Base-by-base conservation (phyloP, 2,797 vertebrate genomes). In the Microchirus variegatus region DNA sequence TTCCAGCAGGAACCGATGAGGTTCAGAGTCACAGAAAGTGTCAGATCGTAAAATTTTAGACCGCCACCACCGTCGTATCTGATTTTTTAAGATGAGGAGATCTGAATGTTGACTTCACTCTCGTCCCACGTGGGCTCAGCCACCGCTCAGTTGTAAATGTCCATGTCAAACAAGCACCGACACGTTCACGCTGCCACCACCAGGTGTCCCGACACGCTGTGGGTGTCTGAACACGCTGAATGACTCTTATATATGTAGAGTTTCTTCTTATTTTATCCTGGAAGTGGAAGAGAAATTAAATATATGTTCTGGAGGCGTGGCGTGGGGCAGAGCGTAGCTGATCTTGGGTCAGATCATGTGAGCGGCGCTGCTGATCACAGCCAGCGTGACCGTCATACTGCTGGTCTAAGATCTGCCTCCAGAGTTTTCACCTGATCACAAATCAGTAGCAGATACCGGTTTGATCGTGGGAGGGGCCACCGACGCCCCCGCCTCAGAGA, bases 331-430 rank as follows among this genome's bases (percentile, higher is more conserved):
- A 40, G 36, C 13, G 9, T 9, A 16, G 43, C 43, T 44, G 49
- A 53, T 67, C 73, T 55, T 62, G 59, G 67, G 49, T 63, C 71
- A 74, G 77, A 49, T 66, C 63, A 61, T 70, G 77, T 0, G 59
- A 15, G 73, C 1, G 49, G 47, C 3, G 26, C 31, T 9, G 14
- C 43, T 9, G 8, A 46, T 18, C 19, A 13, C 18, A 19, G 53
- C 52, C 38, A 44, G 48, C 53, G 74, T 42, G 40, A 14, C 40
- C 9, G 40, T 15, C 11, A 12, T 31, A 31, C 5, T 31, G 44
- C 80, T 73, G 70, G 50, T 78, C 62, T 74, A 53, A 12, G 70
- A 53, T 56, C 77, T 44, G 68, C 31, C 31, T 31, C 5, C 55
- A 48, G 49, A 64, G 56, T 61, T 53, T 41, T 3, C 46, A 17